A percentile compares a stretch with the other conserved stretches of the same genome.
Conservation (phyloP, 92 coral and sea anemone genomes). For the Palythoa grandiflora region DNA sequence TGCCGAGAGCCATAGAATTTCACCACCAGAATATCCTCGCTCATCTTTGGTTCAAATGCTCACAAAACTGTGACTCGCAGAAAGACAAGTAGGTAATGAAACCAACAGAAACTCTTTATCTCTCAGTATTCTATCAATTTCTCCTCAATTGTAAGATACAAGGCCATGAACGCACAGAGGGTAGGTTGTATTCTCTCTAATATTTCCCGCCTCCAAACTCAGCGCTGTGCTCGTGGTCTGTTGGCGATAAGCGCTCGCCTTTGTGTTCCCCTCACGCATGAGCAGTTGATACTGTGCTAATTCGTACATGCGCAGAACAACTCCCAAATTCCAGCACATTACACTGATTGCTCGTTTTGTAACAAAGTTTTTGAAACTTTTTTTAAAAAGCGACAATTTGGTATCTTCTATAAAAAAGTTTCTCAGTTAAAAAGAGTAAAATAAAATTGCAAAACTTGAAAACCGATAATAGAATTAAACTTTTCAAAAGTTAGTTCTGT, state of each 20-base stretch:
- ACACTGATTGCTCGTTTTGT: conserved; percentile 46
- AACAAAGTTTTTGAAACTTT: conserved; percentile 60
- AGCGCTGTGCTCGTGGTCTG: conserved; percentile 4
- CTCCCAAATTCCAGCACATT: not conserved
- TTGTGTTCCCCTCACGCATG: not conserved
- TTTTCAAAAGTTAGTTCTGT: not conserved
- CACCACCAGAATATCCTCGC: conserved; percentile 23
- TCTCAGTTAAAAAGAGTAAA: not conserved
- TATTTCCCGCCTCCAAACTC: not conserved
- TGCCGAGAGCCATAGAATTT: conserved; percentile 15
- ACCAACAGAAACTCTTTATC: not conserved
- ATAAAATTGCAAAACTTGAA: not conserved
- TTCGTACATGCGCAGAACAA: not conserved
- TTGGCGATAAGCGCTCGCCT: not conserved
- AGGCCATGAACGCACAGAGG: not conserved
- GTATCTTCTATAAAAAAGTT: not conserved
- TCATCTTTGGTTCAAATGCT: not conserved
- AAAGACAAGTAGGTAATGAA: not conserved
- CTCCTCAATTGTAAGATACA: not conserved
- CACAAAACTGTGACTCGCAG: not conserved
- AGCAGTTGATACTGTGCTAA: not conserved
- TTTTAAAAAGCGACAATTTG: conserved; percentile 44
- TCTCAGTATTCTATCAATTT: not conserved
- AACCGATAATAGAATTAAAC: not conserved
- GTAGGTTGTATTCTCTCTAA: not conserved